phyloP scores from a whole-genome alignment of 2,797 vertebrate genomes.

The Hapalemur alaotrensis region DNA sequence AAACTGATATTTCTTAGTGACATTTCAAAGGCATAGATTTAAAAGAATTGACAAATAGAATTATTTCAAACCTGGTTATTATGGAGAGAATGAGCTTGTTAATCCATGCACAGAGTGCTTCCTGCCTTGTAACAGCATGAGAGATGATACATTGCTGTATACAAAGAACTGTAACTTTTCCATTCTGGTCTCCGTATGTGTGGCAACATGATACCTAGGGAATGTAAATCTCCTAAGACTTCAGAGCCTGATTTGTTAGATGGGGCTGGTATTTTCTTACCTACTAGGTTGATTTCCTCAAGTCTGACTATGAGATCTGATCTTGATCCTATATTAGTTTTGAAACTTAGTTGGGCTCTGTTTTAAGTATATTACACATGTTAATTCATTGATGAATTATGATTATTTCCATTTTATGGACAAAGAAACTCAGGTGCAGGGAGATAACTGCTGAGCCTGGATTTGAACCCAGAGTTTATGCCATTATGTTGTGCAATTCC shows the following conservation, averaged over 20 bases:
- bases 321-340: neutral
- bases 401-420: neutral
- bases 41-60: neutral
- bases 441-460: neutral
- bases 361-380: neutral
- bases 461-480: neutral
- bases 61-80: constrained; percentile 15
- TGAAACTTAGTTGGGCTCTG: neutral
- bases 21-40: neutral
- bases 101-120: neutral
- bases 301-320: neutral
- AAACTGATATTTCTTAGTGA: constrained; percentile 5
- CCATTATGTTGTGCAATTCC: neutral
- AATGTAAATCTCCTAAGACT: neutral
- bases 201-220: too few relatives aligned
- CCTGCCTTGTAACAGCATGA: neutral
- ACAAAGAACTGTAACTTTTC: neutral
- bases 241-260: neutral
- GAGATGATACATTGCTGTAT: neutral
- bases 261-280: neutral
- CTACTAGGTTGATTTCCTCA: neutral
- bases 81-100: neutral
- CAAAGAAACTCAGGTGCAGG: neutral
- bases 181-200: neutral
- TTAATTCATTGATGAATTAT: neutral